Percentiles rank a stretch among this genome's conserved stretches.
phyloP scores from a whole-genome alignment of 23 tunicate genomes.

The Corella eumyota region DNA sequence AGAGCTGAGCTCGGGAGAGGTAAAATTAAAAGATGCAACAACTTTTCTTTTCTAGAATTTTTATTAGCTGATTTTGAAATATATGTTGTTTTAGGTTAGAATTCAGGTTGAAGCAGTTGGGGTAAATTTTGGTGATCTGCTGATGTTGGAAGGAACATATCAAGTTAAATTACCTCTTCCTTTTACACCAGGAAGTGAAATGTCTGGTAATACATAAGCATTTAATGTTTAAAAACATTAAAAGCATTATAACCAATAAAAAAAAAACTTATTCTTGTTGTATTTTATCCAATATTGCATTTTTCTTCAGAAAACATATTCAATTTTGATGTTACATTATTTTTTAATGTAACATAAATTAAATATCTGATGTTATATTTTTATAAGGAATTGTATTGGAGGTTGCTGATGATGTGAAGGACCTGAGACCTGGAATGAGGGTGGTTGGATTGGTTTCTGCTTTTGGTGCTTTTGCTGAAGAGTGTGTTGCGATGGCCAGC shows the following conservation, averaged over 20 bases:
- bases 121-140: constrained; percentile 71
- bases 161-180: constrained; percentile 84
- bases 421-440: constrained; percentile 54
- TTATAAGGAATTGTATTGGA: constrained; percentile 56
- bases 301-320: not conserved
- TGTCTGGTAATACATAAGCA: constrained; percentile 41
- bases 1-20: constrained; percentile 29
- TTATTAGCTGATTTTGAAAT: no score
- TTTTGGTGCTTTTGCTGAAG: constrained; percentile 72
- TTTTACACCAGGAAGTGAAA: constrained; percentile 76
- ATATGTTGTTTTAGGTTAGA: constrained; percentile 14
- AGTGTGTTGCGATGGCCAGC: constrained; percentile 34
- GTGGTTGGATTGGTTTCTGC: constrained; percentile 42
- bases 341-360: no score
- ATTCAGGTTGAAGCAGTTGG: constrained; percentile 77
- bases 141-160: constrained; percentile 56
- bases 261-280: no score
- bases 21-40: constrained; percentile 8
- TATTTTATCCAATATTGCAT: not conserved
- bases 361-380: no score
- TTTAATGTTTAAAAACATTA: not conserved
- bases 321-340: not conserved
- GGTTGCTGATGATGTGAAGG: constrained; percentile 64
- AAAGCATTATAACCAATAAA: no score
- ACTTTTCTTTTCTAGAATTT: no score